Evolutionary conservation across 2,888 invertebrate species (phyloP).

Genomic region (Epinotia nisella): DNA sequence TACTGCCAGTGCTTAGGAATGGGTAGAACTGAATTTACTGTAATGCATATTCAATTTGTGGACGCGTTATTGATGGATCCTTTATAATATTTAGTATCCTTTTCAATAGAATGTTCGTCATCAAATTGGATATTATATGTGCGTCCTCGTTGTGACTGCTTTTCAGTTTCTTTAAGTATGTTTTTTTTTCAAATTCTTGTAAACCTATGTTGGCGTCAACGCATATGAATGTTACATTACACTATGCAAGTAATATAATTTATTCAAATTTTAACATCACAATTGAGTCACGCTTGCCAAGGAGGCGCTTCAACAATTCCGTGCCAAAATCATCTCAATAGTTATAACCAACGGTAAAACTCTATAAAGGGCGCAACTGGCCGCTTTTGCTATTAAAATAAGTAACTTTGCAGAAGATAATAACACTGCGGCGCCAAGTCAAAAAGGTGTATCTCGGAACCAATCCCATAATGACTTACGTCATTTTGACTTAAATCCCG

Average conservation of each 20-base stretch:
- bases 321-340: slow-evolving; percentile 30
- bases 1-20: slow-evolving; percentile 51
- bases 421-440: not conserved
- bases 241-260: not conserved
- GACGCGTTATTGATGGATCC: not conserved
- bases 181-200: not conserved
- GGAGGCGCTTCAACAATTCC: slow-evolving; percentile 8
- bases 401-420: not conserved
- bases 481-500: not conserved
- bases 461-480: not conserved
- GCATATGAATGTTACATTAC: not conserved
- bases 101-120: not conserved
- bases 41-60: not conserved
- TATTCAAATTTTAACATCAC: slow-evolving; percentile 9
- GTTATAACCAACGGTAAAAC: slow-evolving; percentile 11
- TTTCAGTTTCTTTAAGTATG: not conserved
- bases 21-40: slow-evolving; percentile 17
- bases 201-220: not conserved
- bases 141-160: not conserved
- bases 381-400: slow-evolving; percentile 4
- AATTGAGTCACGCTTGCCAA: slow-evolving; percentile 26
- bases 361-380: slow-evolving; percentile 6
- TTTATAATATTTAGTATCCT: not conserved
- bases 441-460: not conserved
- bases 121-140: no score